These are phyloP conservation scores for Podiceps cristatus DNA, from an alignment of 2,113 vertebrate genomes.

Conservation along the genomic window DNA sequence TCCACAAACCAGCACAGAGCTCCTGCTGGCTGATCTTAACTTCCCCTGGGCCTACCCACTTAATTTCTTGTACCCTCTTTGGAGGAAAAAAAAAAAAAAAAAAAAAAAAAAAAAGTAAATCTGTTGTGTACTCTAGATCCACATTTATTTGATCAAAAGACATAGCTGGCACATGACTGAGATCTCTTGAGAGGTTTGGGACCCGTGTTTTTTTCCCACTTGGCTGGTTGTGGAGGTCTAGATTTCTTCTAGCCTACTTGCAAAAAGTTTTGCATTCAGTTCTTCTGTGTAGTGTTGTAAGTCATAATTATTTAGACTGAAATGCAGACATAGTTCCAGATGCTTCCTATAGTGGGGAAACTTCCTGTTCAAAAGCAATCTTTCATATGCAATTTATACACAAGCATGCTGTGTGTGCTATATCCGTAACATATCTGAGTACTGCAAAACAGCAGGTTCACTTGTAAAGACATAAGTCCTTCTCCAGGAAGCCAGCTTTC, in stretches of 20 bases:
- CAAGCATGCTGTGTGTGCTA: background rate
- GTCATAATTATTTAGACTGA: background rate
- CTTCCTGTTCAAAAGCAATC: background rate
- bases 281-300: background rate
- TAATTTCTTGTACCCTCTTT: background rate
- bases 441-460: background rate
- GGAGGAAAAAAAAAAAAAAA: no score
- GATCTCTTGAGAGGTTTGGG: background rate
- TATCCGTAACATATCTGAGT: accelerated
- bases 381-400: background rate
- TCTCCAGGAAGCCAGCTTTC: background rate
- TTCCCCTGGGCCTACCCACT: background rate
- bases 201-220: background rate
- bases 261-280: background rate
- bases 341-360: background rate
- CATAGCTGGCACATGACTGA: background rate
- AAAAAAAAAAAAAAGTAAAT: background rate
- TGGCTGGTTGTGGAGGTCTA: background rate
- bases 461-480: background rate
- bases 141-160: background rate
- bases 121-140: background rate
- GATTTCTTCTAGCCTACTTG: background rate
- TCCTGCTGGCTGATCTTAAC: background rate
- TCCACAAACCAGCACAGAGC: background rate
- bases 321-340: background rate